A percentile compares a stretch with the other conserved stretches of the same genome.
Conservation (phyloP, 1,140 invertebrate genomes). For the Anthonomus grandis region DNA sequence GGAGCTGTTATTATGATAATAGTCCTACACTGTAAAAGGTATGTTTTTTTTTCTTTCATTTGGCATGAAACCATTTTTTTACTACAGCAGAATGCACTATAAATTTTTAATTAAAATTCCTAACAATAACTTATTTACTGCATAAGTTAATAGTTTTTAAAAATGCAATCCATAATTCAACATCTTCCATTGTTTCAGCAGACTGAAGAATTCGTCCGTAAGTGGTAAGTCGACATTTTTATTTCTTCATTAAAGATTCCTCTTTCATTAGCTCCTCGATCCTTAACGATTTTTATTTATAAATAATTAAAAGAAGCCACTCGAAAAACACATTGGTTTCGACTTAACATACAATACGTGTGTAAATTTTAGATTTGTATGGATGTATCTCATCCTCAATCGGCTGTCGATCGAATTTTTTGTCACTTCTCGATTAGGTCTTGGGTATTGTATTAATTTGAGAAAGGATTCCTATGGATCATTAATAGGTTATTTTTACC, state of each 20-base stretch:
- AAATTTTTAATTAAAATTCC: no score
- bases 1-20: slow-evolving; percentile 56
- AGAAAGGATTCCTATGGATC: no score
- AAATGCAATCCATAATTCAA: slow-evolving; percentile 12
- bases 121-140: no score
- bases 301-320: slow-evolving; percentile 5
- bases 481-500: no score
- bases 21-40: slow-evolving; percentile 56
- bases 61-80: not conserved
- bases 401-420: no score
- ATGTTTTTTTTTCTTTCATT: not conserved
- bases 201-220: slow-evolving; percentile 20
- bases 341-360: slow-evolving; percentile 16
- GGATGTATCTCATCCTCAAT: no score
- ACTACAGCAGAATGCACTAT: no score
- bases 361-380: no score
- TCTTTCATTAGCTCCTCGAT: slow-evolving; percentile 5
- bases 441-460: no score
- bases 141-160: no score
- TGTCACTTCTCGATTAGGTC: no score
- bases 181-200: slow-evolving; percentile 24
- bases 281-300: slow-evolving; percentile 4
- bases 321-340: slow-evolving; percentile 3
- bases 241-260: slow-evolving; percentile 16
- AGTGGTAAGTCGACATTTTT: slow-evolving; percentile 20